Conservation (phyloP, 2,888 invertebrate species). For the Rapana venosa region DNA sequence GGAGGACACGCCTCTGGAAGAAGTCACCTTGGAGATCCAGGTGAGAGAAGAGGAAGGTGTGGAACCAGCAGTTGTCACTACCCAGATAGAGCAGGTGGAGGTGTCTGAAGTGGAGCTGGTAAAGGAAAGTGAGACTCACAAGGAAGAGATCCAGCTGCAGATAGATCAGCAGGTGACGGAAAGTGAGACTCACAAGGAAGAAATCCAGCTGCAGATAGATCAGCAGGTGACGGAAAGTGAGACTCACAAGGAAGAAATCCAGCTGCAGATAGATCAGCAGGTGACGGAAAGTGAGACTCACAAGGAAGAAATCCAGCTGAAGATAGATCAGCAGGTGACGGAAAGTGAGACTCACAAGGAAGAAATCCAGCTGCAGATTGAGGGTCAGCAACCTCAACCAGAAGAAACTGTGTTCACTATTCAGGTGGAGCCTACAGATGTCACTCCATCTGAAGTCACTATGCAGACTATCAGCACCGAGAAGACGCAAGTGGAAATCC, state of each 20-base stretch:
- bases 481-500: slow-evolving; percentile 41
- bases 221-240: too few relatives aligned
- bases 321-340: too few relatives aligned
- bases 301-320: too few relatives aligned
- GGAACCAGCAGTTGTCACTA: slow-evolving; percentile 42
- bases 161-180: too few relatives aligned
- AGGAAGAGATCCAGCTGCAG: slow-evolving; percentile 65
- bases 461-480: slow-evolving; percentile 34
- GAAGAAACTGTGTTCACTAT: slow-evolving; percentile 69
- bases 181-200: too few relatives aligned
- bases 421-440: slow-evolving; percentile 51
- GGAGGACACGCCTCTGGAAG: slow-evolving; percentile 45
- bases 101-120: slow-evolving; percentile 41
- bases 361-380: slow-evolving; percentile 62
- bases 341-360: slow-evolving; percentile 54
- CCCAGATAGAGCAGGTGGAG: slow-evolving; percentile 38
- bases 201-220: too few relatives aligned
- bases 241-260: too few relatives aligned
- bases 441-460: not conserved
- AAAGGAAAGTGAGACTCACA: slow-evolving; percentile 43
- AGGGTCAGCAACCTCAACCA: slow-evolving; percentile 51
- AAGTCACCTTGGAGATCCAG: slow-evolving; percentile 49
- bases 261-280: too few relatives aligned
- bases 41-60: slow-evolving; percentile 48
- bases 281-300: too few relatives aligned